These are phyloP conservation scores for Lytechinus variegatus DNA, from an alignment of 35 echinoderm and acorn worm genomes.

Conservation along the genomic window DNA sequence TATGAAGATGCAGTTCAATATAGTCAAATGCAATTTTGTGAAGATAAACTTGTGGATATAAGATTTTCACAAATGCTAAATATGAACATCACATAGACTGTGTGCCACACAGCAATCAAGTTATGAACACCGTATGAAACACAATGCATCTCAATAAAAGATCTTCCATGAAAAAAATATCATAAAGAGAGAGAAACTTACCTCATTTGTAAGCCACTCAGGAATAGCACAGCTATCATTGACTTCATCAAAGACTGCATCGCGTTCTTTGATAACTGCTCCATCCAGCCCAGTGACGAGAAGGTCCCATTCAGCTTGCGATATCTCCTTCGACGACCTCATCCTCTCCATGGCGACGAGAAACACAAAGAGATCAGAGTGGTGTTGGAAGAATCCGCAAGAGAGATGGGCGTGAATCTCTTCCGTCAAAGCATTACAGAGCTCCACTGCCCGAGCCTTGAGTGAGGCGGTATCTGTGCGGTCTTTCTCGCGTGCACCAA, in stretches of 20 bases:
- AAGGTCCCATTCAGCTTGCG: constrained; percentile 69
- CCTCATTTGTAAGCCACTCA: constrained; percentile 82
- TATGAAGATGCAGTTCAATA: too few species aligned
- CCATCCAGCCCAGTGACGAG: constrained; percentile 74
- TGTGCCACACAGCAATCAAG: too few species aligned
- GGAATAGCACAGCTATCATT: constrained; percentile 19
- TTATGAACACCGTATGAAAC: too few species aligned
- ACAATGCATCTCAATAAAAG: not conserved
- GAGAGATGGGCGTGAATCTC: constrained; percentile 63
- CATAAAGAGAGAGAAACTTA: constrained; percentile 21
- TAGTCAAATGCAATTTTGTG: too few species aligned
- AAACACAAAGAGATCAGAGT: constrained; percentile 81
- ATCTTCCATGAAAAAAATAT: not conserved
- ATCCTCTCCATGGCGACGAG: constrained; percentile 88
- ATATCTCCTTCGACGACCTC: constrained; percentile 59
- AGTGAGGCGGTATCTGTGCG: constrained; percentile 66
- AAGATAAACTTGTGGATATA: too few species aligned
- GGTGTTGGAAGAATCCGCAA: constrained; percentile 62
- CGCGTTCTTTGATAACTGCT: not conserved
- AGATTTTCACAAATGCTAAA: too few species aligned
- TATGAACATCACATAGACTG: too few species aligned
- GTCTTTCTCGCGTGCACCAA: constrained; percentile 73
- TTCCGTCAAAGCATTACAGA: constrained; percentile 72
- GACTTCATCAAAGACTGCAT: not conserved
- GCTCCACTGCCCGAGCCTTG: constrained; percentile 80